A percentile compares a stretch with the other conserved stretches of the same genome.
Evolutionary conservation across 2,888 invertebrate species (phyloP).

Genomic region (Xestobium rufovillosum): DNA sequence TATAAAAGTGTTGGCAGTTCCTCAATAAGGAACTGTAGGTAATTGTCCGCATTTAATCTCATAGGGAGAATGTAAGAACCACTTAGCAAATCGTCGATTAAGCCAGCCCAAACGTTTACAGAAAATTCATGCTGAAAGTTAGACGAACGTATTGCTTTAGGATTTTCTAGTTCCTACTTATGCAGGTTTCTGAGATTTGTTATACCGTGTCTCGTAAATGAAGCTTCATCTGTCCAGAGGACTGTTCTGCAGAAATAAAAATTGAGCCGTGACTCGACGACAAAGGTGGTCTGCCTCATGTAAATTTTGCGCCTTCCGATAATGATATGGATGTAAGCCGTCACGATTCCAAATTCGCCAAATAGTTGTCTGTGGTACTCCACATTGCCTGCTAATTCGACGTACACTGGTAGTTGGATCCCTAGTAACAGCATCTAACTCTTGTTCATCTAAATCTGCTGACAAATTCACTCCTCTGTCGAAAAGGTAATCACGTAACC

Average conservation of each 20-base stretch:
- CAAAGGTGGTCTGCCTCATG: constrained; percentile 1
- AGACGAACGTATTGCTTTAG: constrained; percentile 7
- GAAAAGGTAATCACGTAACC: constrained; percentile 7
- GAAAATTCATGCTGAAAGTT: constrained; percentile 6
- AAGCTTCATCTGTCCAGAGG: constrained; percentile 9
- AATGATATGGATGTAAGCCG: constrained; percentile 12
- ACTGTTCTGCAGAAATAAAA: constrained; percentile 12
- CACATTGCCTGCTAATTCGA: constrained; percentile 5
- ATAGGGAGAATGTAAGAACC: constrained; percentile 4
- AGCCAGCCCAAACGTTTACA: constrained; percentile 4
- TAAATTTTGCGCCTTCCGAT: constrained; percentile 3
- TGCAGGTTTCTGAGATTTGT: too few species aligned
- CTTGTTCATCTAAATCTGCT: too few species aligned
- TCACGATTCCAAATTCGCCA: constrained; percentile 13
- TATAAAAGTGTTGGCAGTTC: constrained; percentile 4
- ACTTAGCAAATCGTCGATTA: constrained; percentile 5
- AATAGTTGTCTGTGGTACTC: constrained; percentile 9
- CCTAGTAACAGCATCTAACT: constrained; percentile 4
- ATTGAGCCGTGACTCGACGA: constrained; percentile 5
- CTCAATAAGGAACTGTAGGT: constrained; percentile 7
- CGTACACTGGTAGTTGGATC: constrained; percentile 7
- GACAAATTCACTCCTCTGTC: constrained; percentile 5
- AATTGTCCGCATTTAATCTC: constrained; percentile 5
- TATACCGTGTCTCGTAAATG: constrained; percentile 12
- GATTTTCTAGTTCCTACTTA: constrained; percentile 4